Evolutionary conservation across 2,113 vertebrate genomes (phyloP).

Genomic region (Cyprinodon variegatus): DNA sequence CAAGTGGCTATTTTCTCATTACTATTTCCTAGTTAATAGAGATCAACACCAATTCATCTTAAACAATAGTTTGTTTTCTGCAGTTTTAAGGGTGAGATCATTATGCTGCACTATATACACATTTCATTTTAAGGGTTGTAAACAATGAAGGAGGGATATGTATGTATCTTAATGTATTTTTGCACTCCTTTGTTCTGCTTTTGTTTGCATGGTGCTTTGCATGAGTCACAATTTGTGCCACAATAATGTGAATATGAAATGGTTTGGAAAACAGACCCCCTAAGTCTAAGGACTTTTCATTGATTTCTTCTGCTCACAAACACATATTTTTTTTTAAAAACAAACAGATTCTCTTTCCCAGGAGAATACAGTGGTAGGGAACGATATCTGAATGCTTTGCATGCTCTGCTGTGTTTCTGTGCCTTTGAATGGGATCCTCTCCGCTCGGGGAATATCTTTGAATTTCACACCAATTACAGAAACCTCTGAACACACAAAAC

Average conservation of each 20-base stretch:
- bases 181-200: not conserved
- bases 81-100: not conserved
- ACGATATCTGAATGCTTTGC: constrained; percentile 3
- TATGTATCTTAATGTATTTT: not conserved
- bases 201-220: not conserved
- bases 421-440: constrained; percentile 21
- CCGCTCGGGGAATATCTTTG: constrained; percentile 24
- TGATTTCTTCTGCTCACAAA: constrained; percentile 8
- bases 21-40: too few relatives aligned
- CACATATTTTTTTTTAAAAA: not conserved
- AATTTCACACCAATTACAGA: constrained; percentile 69
- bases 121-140: not conserved
- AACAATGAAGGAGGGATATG: not conserved
- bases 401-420: constrained; percentile 24
- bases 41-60: too few relatives aligned
- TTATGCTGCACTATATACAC: not conserved
- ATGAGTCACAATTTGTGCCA: not conserved
- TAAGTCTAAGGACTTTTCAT: not conserved
- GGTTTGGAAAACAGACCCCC: not conserved
- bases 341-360: constrained; percentile 7
- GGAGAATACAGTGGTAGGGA: constrained; percentile 8
- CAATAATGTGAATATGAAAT: constrained; percentile 18
- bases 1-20: too few relatives aligned
- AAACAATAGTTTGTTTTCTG: not conserved
- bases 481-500: constrained; percentile 24